A percentile compares a stretch with the other conserved stretches of the same genome.
These are phyloP conservation scores for Zonitis immaculata DNA, from an alignment of 2,888 invertebrate genomes.

Conservation along the genomic window DNA sequence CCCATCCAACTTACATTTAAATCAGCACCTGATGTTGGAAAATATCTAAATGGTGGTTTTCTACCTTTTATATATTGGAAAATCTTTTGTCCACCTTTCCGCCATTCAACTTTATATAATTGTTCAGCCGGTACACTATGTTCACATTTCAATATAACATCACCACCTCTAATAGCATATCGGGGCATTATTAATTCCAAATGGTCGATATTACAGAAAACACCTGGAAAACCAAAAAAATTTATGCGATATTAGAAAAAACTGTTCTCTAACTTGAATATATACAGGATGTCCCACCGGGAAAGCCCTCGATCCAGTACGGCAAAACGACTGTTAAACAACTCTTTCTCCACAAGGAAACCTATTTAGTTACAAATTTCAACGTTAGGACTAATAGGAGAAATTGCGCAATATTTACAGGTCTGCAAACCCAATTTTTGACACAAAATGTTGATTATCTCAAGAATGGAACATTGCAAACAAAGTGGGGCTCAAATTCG, in stretches of 20 bases:
- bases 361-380: no score
- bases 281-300: no score
- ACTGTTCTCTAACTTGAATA: no score
- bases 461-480: no score
- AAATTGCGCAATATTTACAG: no score
- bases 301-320: no score
- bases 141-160: constrained; percentile 67
- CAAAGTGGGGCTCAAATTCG: no score
- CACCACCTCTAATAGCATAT: constrained; percentile 68
- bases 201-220: constrained; percentile 41
- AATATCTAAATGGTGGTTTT: constrained; percentile 67
- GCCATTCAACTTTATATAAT: constrained; percentile 75
- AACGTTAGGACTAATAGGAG: no score
- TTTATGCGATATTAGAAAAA: neutral
- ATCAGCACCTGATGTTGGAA: constrained; percentile 65
- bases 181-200: constrained; percentile 50
- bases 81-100: constrained; percentile 66
- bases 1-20: constrained; percentile 79
- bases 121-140: constrained; percentile 70
- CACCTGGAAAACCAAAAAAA: constrained; percentile 35
- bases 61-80: constrained; percentile 76
- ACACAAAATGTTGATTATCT: no score
- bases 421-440: no score
- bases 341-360: no score
- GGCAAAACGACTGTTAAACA: no score